Conservation (phyloP, 1,140 invertebrate genomes). For the Drosophila tropicalis region DNA sequence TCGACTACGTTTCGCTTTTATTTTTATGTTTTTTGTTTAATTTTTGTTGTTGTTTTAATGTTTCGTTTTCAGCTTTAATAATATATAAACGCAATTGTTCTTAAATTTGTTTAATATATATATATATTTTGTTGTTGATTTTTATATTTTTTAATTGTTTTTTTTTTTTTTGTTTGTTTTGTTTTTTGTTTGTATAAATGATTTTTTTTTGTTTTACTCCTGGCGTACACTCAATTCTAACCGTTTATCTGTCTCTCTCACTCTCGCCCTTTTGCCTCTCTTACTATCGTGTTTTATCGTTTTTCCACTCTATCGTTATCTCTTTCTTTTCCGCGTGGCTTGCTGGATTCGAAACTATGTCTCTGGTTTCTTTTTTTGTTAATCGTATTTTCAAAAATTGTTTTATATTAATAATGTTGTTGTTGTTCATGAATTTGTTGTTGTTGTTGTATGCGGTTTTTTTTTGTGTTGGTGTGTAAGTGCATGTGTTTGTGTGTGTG, state of each 20-base stretch:
- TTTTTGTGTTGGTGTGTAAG: conserved; percentile 40
- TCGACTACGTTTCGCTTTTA: conserved; percentile 56
- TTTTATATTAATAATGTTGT: conserved; percentile 26
- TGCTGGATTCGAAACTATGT: conserved; percentile 65
- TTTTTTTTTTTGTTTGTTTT: conserved; percentile 61
- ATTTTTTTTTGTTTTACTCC: conserved; percentile 70
- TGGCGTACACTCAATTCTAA: conserved; percentile 63
- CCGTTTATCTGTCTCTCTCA: conserved; percentile 41
- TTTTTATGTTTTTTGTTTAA: conserved; percentile 23
- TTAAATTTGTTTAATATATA: conserved; percentile 40
- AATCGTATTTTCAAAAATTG: conserved; percentile 25
- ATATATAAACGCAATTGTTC: conserved; percentile 74
- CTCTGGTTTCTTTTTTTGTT: conserved; percentile 57
- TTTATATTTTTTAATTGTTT: conserved; percentile 48
- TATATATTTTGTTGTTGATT: conserved; percentile 20
- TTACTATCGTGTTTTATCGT: background rate
- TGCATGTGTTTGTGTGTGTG: conserved; percentile 1
- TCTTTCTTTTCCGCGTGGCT: conserved; percentile 41
- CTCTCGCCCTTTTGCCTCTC: conserved; percentile 18
- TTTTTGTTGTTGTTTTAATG: conserved; percentile 20
- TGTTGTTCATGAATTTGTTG: conserved; percentile 12
- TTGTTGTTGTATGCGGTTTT: conserved; percentile 49
- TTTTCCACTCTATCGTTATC: conserved; percentile 5
- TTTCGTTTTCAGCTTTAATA: conserved; percentile 31
- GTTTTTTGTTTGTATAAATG: conserved; percentile 68